Percentiles rank a stretch among this genome's conserved stretches.
Evolutionary conservation across 2,888 invertebrate species (phyloP).

Genomic region (Drosophila cyrtoloma): DNA sequence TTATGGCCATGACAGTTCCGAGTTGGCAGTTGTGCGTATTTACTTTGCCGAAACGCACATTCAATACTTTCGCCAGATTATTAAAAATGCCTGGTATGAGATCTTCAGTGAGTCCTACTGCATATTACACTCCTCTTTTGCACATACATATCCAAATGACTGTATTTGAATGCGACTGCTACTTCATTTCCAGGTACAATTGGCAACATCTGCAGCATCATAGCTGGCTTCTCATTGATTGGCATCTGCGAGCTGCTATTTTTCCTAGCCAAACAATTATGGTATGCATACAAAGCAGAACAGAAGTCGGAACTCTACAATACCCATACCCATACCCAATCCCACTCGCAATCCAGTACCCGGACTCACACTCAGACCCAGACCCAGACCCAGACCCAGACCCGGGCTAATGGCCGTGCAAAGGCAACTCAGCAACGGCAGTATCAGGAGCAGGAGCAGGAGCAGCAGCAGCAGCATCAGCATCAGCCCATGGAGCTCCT

Average conservation of each 20-base stretch:
- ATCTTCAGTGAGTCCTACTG: slow-evolving; percentile 87
- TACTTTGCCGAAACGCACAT: slow-evolving; percentile 77
- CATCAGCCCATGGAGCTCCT: slow-evolving; percentile 63
- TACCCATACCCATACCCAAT: slow-evolving; percentile 19
- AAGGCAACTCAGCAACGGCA: slow-evolving; percentile 49
- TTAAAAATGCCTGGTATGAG: slow-evolving; percentile 87
- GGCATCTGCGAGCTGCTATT: slow-evolving; percentile 87
- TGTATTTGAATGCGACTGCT: slow-evolving; percentile 14
- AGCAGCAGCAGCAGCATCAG: slow-evolving; percentile 10
- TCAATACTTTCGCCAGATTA: slow-evolving; percentile 81
- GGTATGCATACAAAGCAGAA: slow-evolving; percentile 68
- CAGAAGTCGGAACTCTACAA: slow-evolving; percentile 49
- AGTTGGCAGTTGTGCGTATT: slow-evolving; percentile 75
- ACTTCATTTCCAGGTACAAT: slow-evolving; percentile 86
- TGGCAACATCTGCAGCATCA: slow-evolving; percentile 88
- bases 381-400: slow-evolving; percentile 1
- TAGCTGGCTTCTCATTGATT: slow-evolving; percentile 88
- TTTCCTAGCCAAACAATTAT: slow-evolving; percentile 86
- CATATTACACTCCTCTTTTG: slow-evolving; percentile 44
- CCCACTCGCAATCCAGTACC: slow-evolving; percentile 1
- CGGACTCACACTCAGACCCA: slow-evolving; percentile 23
- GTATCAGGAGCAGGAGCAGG: slow-evolving; percentile 28
- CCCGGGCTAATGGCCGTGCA: slow-evolving; percentile 59
- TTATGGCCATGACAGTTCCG: slow-evolving; percentile 53
- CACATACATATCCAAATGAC: slow-evolving; percentile 11